Evolutionary conservation across 2,113 vertebrate genomes (phyloP).

Genomic region (Cichladusa arquata): DNA sequence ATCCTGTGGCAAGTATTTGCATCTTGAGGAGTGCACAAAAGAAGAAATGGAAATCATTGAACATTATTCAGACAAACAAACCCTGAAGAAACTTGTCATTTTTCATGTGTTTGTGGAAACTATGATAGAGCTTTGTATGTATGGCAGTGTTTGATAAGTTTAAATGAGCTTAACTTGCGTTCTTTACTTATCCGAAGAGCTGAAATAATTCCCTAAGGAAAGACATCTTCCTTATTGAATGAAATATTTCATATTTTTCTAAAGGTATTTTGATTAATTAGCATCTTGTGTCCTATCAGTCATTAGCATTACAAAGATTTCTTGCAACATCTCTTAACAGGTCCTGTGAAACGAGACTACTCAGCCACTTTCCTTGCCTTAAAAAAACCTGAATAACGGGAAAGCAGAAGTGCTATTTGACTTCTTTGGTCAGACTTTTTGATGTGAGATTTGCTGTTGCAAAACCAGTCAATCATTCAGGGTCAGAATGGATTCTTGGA

Average conservation of each 20-base stretch:
- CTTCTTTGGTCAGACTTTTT: background rate
- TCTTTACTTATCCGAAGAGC: background rate
- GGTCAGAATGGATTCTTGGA: slow-evolving; percentile 31
- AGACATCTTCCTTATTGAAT: background rate
- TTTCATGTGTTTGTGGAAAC: background rate
- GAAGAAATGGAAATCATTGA: background rate
- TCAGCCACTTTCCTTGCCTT: background rate
- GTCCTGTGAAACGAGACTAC: background rate
- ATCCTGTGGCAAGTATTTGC: background rate
- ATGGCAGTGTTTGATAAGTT: background rate
- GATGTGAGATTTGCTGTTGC: background rate
- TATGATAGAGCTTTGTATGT: background rate
- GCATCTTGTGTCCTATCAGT: background rate
- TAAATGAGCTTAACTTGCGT: background rate
- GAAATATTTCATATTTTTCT: background rate
- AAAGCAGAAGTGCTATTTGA: background rate
- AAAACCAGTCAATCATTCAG: background rate
- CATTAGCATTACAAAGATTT: background rate
- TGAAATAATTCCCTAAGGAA: background rate
- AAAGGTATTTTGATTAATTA: background rate
- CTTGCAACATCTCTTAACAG: background rate
- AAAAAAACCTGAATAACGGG: background rate
- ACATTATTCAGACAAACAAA: background rate
- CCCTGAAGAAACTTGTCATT: background rate
- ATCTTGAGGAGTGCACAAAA: background rate